A percentile compares a stretch with the other conserved stretches of the same genome.
These are phyloP conservation scores for Pangasianodon hypophthalmus DNA, from an alignment of 2,113 vertebrate species.

Conservation along the genomic window DNA sequence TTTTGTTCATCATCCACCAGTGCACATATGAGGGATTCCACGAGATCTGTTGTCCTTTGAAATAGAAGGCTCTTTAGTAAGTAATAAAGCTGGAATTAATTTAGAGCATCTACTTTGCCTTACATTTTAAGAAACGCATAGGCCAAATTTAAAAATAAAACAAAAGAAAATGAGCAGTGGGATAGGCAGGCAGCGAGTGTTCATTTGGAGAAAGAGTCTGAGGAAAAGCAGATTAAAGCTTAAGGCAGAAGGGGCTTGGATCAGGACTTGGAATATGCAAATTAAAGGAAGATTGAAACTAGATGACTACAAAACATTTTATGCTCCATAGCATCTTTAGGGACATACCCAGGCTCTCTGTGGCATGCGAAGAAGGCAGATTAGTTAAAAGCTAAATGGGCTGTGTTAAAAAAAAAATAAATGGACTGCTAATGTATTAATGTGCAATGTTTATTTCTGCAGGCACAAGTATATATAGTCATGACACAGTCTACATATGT, in stretches of 20 bases:
- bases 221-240: constrained; percentile 48
- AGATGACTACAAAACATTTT: constrained; percentile 38
- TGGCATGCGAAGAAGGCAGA: not conserved
- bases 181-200: constrained; percentile 11
- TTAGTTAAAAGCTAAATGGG: constrained; percentile 31
- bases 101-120: not conserved
- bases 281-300: constrained; percentile 28
- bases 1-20: not conserved
- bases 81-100: not conserved
- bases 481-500: not conserved
- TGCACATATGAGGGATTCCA: not conserved
- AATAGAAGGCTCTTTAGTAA: not conserved
- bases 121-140: constrained; percentile 1
- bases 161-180: constrained; percentile 21
- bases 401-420: constrained; percentile 24
- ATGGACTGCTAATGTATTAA: constrained; percentile 18
- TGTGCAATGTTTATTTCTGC: constrained; percentile 4
- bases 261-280: constrained; percentile 38
- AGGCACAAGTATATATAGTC: not conserved
- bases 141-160: constrained; percentile 30
- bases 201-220: constrained; percentile 33
- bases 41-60: not conserved
- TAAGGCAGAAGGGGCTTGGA: constrained; percentile 27
- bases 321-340: constrained; percentile 9
- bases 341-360: not conserved